Evolutionary conservation across 2,797 vertebrate genomes (phyloP).

Genomic region (Phalloptychus januarius): DNA sequence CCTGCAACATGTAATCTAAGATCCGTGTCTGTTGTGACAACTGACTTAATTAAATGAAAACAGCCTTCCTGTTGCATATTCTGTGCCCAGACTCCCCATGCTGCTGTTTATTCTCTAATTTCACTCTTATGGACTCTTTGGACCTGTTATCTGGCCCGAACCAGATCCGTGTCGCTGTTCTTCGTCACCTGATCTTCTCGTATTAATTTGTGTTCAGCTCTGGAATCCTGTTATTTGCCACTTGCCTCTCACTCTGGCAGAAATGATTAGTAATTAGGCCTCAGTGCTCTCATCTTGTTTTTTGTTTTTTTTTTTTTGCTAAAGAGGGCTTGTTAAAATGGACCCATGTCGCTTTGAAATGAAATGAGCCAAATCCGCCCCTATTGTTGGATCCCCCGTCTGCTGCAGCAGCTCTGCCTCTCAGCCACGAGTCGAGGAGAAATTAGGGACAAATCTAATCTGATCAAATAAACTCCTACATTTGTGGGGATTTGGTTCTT

Average conservation of each 20-base stretch:
- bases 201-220: slow-evolving; percentile 55
- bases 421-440: slow-evolving; percentile 21
- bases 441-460: slow-evolving; percentile 22
- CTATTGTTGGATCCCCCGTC: slow-evolving; percentile 39
- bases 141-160: neutral
- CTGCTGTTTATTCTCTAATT: neutral
- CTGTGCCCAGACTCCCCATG: neutral
- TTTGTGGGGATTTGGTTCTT: slow-evolving; percentile 17
- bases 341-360: slow-evolving; percentile 54
- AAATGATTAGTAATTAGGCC: slow-evolving; percentile 59
- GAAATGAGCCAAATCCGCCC: slow-evolving; percentile 60
- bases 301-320: slow-evolving; percentile 39
- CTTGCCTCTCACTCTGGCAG: slow-evolving; percentile 59
- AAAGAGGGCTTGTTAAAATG: slow-evolving; percentile 62
- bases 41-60: neutral
- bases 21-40: neutral
- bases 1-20: neutral
- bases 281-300: slow-evolving; percentile 49
- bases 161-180: neutral
- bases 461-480: slow-evolving; percentile 7
- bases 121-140: neutral
- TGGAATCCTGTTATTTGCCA: slow-evolving; percentile 64
- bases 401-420: slow-evolving; percentile 14
- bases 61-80: neutral
- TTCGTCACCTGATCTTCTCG: slow-evolving; percentile 42